A percentile compares a stretch with the other conserved stretches of the same genome.
These are phyloP conservation scores for Leucosticte australis DNA, from an alignment of 2,113 vertebrate genomes.

Conservation along the genomic window DNA sequence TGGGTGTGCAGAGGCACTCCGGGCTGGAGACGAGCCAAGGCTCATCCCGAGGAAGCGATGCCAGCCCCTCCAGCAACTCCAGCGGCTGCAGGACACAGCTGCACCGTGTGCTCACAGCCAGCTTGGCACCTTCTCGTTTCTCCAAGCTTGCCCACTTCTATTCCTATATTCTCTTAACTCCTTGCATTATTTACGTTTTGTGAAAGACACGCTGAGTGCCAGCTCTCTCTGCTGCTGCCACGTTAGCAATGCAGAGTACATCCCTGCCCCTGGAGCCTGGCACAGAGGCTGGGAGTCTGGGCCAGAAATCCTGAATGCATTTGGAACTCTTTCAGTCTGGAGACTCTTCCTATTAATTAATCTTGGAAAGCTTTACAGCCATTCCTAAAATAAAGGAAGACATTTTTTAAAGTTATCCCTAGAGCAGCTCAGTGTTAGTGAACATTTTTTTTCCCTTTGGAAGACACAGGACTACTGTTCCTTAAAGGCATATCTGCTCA, in stretches of 20 bases:
- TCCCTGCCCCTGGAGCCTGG: not conserved
- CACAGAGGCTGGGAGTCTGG: not conserved
- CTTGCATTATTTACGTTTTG: not conserved
- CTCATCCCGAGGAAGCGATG: not conserved
- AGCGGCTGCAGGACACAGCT: not conserved
- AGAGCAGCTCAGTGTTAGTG: fast-evolving
- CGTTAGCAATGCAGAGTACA: not conserved
- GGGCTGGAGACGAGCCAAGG: not conserved
- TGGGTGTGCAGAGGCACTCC: fast-evolving
- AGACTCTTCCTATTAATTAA: constrained; percentile 13
- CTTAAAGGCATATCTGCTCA: not conserved
- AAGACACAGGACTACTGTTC: not conserved
- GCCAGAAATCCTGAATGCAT: not conserved
- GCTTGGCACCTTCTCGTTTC: not conserved
- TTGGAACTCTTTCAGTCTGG: not conserved
- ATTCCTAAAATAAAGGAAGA: not conserved
- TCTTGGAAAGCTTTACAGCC: not conserved
- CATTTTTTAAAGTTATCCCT: not conserved
- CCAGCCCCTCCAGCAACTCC: fast-evolving
- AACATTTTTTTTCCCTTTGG: not conserved
- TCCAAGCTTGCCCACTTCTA: not conserved
- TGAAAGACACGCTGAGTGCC: not conserved
- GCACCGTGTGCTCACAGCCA: fast-evolving
- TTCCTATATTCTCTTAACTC: not conserved
- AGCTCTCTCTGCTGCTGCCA: not conserved